Percentiles rank a stretch among this genome's conserved stretches.
phyloP scores from a whole-genome alignment of 2,113 vertebrate species.

The Tursiops truncatus region DNA sequence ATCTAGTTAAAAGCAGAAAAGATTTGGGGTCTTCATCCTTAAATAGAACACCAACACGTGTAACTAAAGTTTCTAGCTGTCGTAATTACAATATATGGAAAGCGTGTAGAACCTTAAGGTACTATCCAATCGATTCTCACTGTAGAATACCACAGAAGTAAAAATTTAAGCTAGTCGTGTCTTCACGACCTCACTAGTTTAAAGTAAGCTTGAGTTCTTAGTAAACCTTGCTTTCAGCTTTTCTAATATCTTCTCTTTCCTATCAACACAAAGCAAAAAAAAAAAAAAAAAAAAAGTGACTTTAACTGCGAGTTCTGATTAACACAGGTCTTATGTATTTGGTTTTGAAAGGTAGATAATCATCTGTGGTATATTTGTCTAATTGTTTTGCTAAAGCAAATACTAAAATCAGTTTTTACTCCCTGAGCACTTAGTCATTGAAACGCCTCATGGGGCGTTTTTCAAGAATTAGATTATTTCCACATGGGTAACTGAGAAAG shows the following conservation, averaged over 20 bases:
- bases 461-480: constrained; percentile 13
- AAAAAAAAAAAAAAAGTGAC: neutral
- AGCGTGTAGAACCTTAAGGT: neutral
- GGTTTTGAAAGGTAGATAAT: neutral
- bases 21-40: neutral
- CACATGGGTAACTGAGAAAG: neutral
- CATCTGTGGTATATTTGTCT: neutral
- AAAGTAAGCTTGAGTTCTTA: neutral
- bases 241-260: neutral
- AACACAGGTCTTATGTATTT: neutral
- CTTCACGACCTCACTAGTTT: neutral
- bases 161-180: neutral
- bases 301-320: constrained; percentile 1
- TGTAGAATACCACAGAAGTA: neutral
- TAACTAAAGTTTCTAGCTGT: neutral
- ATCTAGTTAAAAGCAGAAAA: neutral
- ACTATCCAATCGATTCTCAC: neutral
- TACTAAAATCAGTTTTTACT: constrained; percentile 40
- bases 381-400: neutral
- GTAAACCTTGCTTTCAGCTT: constrained; percentile 30
- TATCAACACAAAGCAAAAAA: neutral
- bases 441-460: neutral
- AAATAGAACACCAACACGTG: neutral
- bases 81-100: neutral
- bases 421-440: neutral